phyloP scores from a whole-genome alignment of 2,888 invertebrate species.

The Papilio demoleus region DNA sequence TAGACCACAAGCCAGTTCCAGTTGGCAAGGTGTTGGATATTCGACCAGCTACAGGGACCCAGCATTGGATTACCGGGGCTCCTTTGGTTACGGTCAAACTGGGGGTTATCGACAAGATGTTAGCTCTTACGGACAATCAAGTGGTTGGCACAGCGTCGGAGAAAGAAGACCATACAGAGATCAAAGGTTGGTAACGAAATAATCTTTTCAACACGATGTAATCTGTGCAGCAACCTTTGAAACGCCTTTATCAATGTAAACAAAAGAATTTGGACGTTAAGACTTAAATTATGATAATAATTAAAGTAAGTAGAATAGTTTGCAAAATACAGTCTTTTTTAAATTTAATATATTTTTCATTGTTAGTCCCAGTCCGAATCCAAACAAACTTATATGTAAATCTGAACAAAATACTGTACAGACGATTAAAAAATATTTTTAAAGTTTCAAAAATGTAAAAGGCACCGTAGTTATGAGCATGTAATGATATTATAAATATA shows the following conservation, averaged over 20 bases:
- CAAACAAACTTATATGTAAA: too few species aligned
- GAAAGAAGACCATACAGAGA: conserved; percentile 76
- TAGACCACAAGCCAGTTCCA: conserved; percentile 44
- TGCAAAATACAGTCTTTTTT: too few species aligned
- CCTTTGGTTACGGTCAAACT: conserved; percentile 45
- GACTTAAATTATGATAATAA: too few species aligned
- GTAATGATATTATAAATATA: too few species aligned
- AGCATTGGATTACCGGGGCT: conserved; percentile 37
- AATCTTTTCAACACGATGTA: neutral
- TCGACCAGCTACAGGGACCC: conserved; percentile 45
- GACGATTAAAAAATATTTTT: too few species aligned
- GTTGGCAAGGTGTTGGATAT: conserved; percentile 66
- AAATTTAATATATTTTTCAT: too few species aligned
- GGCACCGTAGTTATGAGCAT: too few species aligned
- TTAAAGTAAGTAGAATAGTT: too few species aligned
- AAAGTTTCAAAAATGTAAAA: too few species aligned
- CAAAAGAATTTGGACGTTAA: too few species aligned
- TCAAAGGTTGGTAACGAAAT: conserved; percentile 61
- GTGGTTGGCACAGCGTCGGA: conserved; percentile 74
- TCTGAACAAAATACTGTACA: too few species aligned
- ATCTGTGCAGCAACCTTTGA: neutral
- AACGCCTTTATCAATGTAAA: neutral
- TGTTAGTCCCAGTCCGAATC: too few species aligned
- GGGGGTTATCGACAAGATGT: conserved; percentile 44
- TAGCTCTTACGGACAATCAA: conserved; percentile 53